A percentile compares a stretch with the other conserved stretches of the same genome.
Evolutionary conservation across 2,888 invertebrate genomes (phyloP).

Genomic region (Meteorus colon): DNA sequence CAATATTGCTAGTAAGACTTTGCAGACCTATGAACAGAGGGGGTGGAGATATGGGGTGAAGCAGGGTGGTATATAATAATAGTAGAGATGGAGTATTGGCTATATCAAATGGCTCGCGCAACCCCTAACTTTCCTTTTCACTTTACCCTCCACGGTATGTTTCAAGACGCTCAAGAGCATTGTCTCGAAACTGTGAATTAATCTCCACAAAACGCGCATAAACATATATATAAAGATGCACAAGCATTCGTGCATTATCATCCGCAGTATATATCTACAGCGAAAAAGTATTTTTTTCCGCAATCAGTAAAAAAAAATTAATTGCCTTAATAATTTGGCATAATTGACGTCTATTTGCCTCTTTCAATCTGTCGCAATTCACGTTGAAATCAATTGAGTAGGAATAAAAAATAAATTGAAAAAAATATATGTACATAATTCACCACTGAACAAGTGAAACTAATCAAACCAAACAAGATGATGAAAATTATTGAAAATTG

Average conservation of each 20-base stretch:
- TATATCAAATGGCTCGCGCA: conserved; percentile 39
- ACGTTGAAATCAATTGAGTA: conserved; percentile 3
- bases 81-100: conserved; percentile 17
- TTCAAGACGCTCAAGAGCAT: conserved; percentile 18
- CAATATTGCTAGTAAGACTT: conserved; percentile 66
- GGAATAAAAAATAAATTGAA: conserved; percentile 9
- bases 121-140: conserved; percentile 51
- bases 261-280: neutral
- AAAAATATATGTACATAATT: conserved; percentile 14
- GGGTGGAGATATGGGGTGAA: neutral
- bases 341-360: conserved; percentile 10
- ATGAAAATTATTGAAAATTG: neutral
- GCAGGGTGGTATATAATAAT: neutral
- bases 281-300: neutral
- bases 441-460: conserved; percentile 19
- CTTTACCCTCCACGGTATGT: conserved; percentile 38
- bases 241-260: neutral
- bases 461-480: conserved; percentile 29
- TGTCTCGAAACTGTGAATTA: conserved; percentile 1
- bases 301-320: neutral
- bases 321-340: neutral
- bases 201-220: neutral
- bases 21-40: conserved; percentile 7
- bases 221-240: neutral
- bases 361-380: conserved; percentile 13